Evolutionary conservation across 2,113 vertebrate genomes (phyloP).

Genomic region (Sakesphorus luctuosus): DNA sequence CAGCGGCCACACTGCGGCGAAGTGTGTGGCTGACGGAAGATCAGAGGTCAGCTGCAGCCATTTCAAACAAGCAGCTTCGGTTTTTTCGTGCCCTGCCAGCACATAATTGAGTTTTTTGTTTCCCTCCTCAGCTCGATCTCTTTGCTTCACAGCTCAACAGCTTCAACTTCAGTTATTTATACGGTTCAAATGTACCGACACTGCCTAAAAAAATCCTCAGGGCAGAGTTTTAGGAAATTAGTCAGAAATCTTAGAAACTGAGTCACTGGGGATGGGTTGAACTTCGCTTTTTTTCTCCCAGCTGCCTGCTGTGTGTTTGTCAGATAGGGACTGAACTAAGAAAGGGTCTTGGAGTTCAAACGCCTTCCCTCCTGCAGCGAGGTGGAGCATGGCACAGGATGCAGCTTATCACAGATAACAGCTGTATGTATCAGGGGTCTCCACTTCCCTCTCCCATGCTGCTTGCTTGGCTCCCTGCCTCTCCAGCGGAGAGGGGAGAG

Average conservation of each 20-base stretch:
- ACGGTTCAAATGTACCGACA: not conserved
- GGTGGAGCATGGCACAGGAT: slow-evolving; percentile 38
- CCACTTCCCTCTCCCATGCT: not conserved
- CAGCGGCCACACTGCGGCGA: not conserved
- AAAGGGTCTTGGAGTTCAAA: slow-evolving; percentile 43
- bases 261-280: slow-evolving; percentile 11
- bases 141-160: not conserved
- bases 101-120: not conserved
- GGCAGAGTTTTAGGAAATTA: slow-evolving; percentile 39
- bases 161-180: not conserved
- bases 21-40: not conserved
- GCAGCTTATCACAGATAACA: slow-evolving; percentile 50
- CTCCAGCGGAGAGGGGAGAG: not conserved
- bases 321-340: slow-evolving; percentile 6
- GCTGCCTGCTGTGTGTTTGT: slow-evolving; percentile 60
- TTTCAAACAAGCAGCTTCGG: not conserved
- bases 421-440: slow-evolving; percentile 2
- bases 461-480: not conserved
- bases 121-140: not conserved
- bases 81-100: not conserved
- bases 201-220: not conserved
- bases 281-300: not conserved
- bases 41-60: not conserved
- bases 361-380: not conserved
- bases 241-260: slow-evolving; percentile 37